Conservation (phyloP, 2,113 vertebrate genomes). For the Charina bottae region DNA sequence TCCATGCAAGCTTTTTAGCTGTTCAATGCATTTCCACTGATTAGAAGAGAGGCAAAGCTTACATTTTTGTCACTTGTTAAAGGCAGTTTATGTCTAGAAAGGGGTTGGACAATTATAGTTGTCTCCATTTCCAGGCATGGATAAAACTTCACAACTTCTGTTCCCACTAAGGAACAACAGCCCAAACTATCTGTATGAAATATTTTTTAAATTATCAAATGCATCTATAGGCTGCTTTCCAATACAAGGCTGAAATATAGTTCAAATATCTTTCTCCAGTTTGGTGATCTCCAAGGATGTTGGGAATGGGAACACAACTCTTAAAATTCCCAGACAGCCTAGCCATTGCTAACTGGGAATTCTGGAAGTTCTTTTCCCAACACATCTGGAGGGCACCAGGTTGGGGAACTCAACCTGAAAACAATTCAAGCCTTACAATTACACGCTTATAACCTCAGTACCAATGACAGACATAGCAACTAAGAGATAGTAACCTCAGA, state of each 20-base stretch:
- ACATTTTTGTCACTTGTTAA: neutral
- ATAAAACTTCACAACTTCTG: neutral
- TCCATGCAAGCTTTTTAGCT: conserved; percentile 29
- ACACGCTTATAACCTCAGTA: neutral
- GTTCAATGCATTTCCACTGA: neutral
- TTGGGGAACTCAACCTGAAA: neutral
- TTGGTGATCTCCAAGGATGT: neutral
- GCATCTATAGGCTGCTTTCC: neutral
- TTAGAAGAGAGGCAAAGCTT: neutral
- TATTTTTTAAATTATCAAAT: neutral
- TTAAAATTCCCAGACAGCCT: neutral
- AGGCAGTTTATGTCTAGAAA: neutral
- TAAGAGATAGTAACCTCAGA: neutral
- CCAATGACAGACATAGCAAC: neutral
- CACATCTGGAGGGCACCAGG: neutral
- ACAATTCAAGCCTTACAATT: neutral
- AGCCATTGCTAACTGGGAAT: neutral
- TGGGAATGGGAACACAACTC: neutral
- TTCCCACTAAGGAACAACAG: neutral
- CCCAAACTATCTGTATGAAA: neutral
- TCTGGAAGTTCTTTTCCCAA: neutral
- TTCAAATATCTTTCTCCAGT: neutral
- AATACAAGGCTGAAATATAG: neutral
- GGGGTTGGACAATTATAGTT: neutral
- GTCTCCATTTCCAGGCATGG: neutral